phyloP scores from a whole-genome alignment of 1,140 invertebrate species.

The Streblospio benedicti region DNA sequence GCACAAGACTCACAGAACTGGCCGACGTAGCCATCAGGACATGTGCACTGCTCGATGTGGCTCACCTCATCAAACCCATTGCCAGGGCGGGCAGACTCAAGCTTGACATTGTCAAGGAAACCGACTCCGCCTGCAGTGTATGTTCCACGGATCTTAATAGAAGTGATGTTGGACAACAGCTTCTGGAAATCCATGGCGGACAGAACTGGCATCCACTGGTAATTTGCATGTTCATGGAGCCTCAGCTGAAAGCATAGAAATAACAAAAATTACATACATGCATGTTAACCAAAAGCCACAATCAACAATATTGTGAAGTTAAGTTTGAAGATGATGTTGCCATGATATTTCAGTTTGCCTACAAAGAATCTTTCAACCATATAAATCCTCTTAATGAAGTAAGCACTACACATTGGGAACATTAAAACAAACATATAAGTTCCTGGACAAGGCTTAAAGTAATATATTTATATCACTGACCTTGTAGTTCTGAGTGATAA shows the following conservation, averaged over 20 bases:
- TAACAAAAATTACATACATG: too few species aligned
- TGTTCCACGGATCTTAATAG: constrained; percentile 86
- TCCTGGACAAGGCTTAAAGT: too few species aligned
- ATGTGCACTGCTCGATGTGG: constrained; percentile 91
- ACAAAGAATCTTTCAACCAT: constrained; percentile 28
- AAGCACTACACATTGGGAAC: too few species aligned
- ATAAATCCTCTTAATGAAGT: too few species aligned
- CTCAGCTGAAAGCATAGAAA: too few species aligned
- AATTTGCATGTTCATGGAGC: constrained; percentile 80
- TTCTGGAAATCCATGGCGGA: constrained; percentile 79
- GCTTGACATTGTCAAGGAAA: constrained; percentile 74
- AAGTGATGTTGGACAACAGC: constrained; percentile 82
- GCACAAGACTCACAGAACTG: constrained; percentile 96
- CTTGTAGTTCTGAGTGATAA: constrained; percentile 51
- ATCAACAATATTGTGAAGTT: too few species aligned
- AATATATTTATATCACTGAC: too few species aligned
- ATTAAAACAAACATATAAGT: too few species aligned
- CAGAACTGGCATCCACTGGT: constrained; percentile 83
- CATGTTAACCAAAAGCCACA: too few species aligned
- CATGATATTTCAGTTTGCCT: constrained; percentile 62
- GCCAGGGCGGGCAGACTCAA: constrained; percentile 76
- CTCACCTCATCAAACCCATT: constrained; percentile 62
- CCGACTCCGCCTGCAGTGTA: constrained; percentile 73
- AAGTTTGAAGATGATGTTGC: too few species aligned
- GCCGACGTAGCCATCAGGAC: constrained; percentile 78